phyloP scores from a whole-genome alignment of 2,113 vertebrate genomes.

The Anolis sagrei region DNA sequence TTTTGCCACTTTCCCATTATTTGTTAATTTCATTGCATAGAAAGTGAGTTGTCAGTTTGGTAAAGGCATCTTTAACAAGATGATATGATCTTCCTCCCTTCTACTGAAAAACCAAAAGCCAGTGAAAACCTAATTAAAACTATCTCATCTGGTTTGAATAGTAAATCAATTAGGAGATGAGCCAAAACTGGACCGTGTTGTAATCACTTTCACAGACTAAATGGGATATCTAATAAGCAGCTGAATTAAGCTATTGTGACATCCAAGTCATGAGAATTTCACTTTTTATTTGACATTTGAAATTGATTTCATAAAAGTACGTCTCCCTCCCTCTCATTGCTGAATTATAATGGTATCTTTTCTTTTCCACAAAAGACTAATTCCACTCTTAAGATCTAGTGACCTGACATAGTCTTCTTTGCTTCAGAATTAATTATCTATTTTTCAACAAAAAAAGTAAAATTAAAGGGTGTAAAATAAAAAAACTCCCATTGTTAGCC shows the following conservation, averaged over 20 bases:
- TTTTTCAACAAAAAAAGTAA: neutral
- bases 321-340: neutral
- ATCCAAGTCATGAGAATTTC: neutral
- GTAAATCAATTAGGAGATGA: constrained; percentile 50
- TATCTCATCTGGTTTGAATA: constrained; percentile 54
- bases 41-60: constrained; percentile 47
- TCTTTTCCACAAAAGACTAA: neutral
- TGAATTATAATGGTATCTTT: neutral
- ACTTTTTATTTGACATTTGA: neutral
- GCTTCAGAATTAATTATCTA: neutral
- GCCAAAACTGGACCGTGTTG: constrained; percentile 48
- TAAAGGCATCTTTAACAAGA: constrained; percentile 51
- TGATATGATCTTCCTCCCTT: constrained; percentile 14
- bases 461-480: neutral
- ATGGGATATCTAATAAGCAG: constrained; percentile 19
- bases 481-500: too few species aligned
- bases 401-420: neutral
- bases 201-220: neutral
- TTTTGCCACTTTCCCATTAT: constrained; percentile 34
- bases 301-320: neutral
- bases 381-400: neutral
- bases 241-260: constrained; percentile 11
- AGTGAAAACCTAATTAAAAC: constrained; percentile 63
- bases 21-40: constrained; percentile 23
- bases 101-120: constrained; percentile 48